phyloP scores from a whole-genome alignment of 2,797 vertebrate genomes.

The Tenualosa thibaudeaui region DNA sequence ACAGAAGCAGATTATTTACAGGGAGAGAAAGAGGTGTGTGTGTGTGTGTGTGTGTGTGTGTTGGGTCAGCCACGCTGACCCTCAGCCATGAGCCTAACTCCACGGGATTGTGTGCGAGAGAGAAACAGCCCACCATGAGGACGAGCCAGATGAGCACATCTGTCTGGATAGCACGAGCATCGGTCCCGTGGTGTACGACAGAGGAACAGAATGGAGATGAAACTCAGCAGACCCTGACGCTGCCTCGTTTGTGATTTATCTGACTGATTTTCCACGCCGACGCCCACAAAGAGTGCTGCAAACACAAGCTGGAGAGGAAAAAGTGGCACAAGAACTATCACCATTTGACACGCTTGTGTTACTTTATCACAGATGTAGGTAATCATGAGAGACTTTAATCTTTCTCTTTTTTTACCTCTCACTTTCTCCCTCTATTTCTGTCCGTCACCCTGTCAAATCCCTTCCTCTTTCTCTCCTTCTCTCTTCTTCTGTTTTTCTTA shows the following conservation, averaged over 20 bases:
- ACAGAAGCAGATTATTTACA: background rate
- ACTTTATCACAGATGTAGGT: constrained; percentile 23
- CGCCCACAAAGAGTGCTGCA: background rate
- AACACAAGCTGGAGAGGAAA: background rate
- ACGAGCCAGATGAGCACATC: background rate
- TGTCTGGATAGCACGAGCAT: background rate
- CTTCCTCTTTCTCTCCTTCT: background rate
- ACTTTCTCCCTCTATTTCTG: background rate
- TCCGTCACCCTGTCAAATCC: background rate
- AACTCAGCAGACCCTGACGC: constrained; percentile 3
- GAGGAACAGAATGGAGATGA: background rate
- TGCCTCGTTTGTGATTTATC: constrained; percentile 19
- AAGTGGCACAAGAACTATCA: constrained; percentile 1
- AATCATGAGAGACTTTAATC: background rate
- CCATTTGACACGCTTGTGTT: background rate
- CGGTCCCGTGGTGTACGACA: background rate
- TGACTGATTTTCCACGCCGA: background rate
- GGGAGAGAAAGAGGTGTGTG: background rate
- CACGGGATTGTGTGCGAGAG: background rate
- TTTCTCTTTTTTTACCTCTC: background rate
- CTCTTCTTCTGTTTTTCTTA: background rate
- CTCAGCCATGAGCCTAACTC: background rate
- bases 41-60: too few relatives aligned
- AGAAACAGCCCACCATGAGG: background rate
- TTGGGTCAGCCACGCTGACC: background rate